A percentile compares a stretch with the other conserved stretches of the same genome.
These are phyloP conservation scores for Lottia scabra DNA, from an alignment of 2,888 invertebrate species.

Conservation along the genomic window DNA sequence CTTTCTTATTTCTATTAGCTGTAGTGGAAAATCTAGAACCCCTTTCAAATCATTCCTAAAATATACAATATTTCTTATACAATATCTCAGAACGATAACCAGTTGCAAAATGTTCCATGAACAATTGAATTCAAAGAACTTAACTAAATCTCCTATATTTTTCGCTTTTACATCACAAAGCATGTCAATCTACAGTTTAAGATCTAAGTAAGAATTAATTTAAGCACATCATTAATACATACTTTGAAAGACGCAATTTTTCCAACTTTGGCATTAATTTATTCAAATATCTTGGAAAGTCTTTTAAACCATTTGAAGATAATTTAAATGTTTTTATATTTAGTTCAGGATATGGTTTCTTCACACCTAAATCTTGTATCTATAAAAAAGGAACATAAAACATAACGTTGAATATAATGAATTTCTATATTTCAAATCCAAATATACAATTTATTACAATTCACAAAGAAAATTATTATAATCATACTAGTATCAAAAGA, in stretches of 20 bases:
- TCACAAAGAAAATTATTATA: too few species aligned
- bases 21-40: conserved; percentile 42
- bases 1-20: conserved; percentile 42
- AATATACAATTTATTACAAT: too few species aligned
- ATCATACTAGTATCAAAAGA: too few species aligned
- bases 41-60: conserved; percentile 48
- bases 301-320: conserved; percentile 38
- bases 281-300: conserved; percentile 42
- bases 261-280: conserved; percentile 45
- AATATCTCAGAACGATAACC: neutral
- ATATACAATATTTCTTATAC: neutral
- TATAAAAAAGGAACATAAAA: neutral
- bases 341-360: neutral
- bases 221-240: conserved; percentile 14
- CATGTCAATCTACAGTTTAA: too few species aligned
- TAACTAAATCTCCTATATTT: too few species aligned
- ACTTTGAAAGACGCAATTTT: conserved; percentile 48
- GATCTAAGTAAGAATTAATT: too few species aligned
- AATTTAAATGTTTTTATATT: conserved; percentile 33
- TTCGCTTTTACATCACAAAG: too few species aligned
- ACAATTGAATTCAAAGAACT: too few species aligned
- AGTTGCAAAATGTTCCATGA: too few species aligned
- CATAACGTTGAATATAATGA: too few species aligned
- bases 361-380: neutral
- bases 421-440: too few species aligned